Evolutionary conservation across 2,797 vertebrate species (phyloP).

Genomic region (Apogon hyalosoma): DNA sequence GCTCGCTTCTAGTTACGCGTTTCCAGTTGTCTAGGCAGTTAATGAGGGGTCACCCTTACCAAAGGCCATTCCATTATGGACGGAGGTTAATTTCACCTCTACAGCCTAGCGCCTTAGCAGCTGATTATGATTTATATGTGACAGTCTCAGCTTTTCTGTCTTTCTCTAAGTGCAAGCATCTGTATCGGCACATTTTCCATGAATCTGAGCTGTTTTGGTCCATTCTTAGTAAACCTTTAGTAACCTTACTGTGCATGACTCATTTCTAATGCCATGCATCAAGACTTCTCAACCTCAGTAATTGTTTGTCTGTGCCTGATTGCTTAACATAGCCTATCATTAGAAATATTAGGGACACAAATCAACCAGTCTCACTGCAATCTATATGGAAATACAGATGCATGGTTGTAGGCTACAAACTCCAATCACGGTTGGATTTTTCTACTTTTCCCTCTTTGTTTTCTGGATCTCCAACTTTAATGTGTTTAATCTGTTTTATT

Average conservation of each 20-base stretch:
- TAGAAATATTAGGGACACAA: conserved; percentile 48
- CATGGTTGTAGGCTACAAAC: conserved; percentile 32
- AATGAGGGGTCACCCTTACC: conserved; percentile 5
- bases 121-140: neutral
- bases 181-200: neutral
- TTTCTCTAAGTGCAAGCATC: neutral
- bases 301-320: conserved; percentile 62
- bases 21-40: neutral
- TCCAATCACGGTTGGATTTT: conserved; percentile 3
- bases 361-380: conserved; percentile 48
- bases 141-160: too few relatives aligned
- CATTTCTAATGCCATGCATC: conserved; percentile 44
- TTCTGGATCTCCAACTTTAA: conserved; percentile 20
- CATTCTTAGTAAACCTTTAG: neutral
- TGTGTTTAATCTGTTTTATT: conserved; percentile 19
- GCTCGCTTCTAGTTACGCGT: neutral
- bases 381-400: conserved; percentile 70
- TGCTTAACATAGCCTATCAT: conserved; percentile 56
- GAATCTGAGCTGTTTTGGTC: neutral
- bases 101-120: neutral
- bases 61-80: neutral
- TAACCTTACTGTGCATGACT: neutral
- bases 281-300: conserved; percentile 37
- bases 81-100: neutral
- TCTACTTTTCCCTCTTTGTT: conserved; percentile 16